phyloP scores from a whole-genome alignment of 2,113 vertebrate genomes.

The Anolis sagrei region DNA sequence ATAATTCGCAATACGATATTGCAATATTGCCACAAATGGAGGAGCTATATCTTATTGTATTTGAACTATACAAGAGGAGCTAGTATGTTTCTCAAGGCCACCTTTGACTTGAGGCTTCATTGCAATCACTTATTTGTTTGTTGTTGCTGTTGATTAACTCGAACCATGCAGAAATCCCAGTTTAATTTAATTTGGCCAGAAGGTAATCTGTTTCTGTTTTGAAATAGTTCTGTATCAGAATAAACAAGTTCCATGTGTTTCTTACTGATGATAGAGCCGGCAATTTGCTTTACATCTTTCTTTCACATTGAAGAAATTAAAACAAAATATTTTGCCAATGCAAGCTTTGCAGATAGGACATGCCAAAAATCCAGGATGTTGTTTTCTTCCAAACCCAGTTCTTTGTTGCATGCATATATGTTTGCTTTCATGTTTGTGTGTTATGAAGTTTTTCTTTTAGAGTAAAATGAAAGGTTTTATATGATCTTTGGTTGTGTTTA shows the following conservation, averaged over 20 bases:
- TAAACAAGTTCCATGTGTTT: not conserved
- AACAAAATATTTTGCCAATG: not conserved
- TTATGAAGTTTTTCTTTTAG: not conserved
- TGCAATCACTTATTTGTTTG: not conserved
- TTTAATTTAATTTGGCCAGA: not conserved
- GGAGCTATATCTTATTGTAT: slow-evolving; percentile 20
- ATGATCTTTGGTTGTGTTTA: not conserved
- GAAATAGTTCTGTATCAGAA: not conserved
- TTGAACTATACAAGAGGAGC: not conserved
- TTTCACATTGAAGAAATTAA: not conserved
- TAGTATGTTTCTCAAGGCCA: not conserved
- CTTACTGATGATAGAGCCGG: not conserved
- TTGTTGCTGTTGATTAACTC: slow-evolving; percentile 3
- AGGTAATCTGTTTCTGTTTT: not conserved
- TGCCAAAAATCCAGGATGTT: not conserved
- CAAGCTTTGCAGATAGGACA: not conserved
- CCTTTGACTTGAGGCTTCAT: slow-evolving; percentile 22
- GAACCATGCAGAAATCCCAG: not conserved
- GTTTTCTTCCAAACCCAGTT: slow-evolving; percentile 27
- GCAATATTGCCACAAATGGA: slow-evolving; percentile 25
- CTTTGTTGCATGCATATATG: not conserved
- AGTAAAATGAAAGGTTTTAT: not conserved
- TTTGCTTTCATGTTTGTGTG: not conserved
- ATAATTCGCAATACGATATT: slow-evolving; percentile 32
- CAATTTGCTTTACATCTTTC: slow-evolving; percentile 10